Conservation (phyloP, 2,888 invertebrate species). For the Myopa testacea region DNA sequence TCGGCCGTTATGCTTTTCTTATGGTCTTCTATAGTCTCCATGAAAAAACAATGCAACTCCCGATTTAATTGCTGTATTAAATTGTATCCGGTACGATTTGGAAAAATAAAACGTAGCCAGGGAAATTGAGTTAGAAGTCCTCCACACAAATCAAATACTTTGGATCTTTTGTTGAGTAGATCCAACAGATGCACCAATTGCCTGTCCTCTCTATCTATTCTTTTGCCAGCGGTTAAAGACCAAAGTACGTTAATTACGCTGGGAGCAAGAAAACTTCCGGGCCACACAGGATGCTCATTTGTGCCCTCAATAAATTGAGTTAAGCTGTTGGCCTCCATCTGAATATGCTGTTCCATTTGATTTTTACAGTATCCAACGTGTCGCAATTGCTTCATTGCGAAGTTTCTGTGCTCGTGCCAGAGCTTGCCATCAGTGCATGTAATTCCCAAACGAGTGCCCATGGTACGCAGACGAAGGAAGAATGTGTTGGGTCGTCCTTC, state of each 20-base stretch:
- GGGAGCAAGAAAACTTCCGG: conserved; percentile 69
- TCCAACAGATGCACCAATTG: conserved; percentile 68
- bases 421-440: conserved; percentile 73
- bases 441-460: conserved; percentile 72
- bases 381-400: conserved; percentile 71
- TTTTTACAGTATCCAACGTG: conserved; percentile 72
- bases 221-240: conserved; percentile 72
- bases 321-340: conserved; percentile 71
- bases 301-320: conserved; percentile 56
- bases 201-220: conserved; percentile 69
- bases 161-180: conserved; percentile 70
- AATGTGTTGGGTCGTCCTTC: conserved; percentile 77
- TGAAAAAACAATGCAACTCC: conserved; percentile 71
- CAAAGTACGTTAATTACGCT: conserved; percentile 76
- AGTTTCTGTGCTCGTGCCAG: conserved; percentile 72
- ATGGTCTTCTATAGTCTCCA: conserved; percentile 73
- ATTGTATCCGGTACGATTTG: conserved; percentile 74
- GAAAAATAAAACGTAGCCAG: conserved; percentile 74
- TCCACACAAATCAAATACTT: conserved; percentile 73
- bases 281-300: conserved; percentile 57
- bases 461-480: conserved; percentile 73
- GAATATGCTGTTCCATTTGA: conserved; percentile 71
- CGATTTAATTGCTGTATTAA: conserved; percentile 72
- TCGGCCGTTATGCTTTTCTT: conserved; percentile 68
- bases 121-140: conserved; percentile 74